Evolutionary conservation across 1,140 invertebrate genomes (phyloP), one percentile per base, ranked within the genome.

Genomic region (Penaeus japonicus): DNA sequence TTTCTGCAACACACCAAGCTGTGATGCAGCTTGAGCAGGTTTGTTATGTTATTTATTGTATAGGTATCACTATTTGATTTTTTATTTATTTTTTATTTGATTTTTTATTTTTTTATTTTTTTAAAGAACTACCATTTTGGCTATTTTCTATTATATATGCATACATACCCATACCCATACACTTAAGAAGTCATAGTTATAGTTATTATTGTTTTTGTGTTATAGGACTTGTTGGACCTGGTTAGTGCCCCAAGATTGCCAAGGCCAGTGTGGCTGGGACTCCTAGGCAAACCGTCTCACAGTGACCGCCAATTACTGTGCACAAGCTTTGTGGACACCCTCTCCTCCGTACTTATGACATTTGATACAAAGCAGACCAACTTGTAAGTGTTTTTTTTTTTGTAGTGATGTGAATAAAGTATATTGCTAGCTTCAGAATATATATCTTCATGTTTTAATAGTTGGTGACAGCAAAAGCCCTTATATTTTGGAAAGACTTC

Each of bases 311-410:
- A 62, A 30, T 39, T 53, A 1, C 78, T 85, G 22, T 85, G 59
- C 24, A 57, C 27, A 27, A 35, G 57, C 24, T 91, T 91, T 70
- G 92, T 91, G 32, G 92, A 91, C 84, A 92, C 92, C 62, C 90
- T 92, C 32, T 92, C 92, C 75, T 90, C 93, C 12, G 91, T 93
- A 12, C 92, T 91, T 59, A 92, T 92, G 81, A 82, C 90, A 32
- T 94, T 94, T 87, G 96, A 97, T 91, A 96, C 95, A 18, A 97
- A 97, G 92, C 93, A 94, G 90, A 96, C 96, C 47, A 96, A 96
- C 92, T 97, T 97, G 96, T 97, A 93, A 96, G 96, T 95, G 24
- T 53, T 20, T 32, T 91, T 81, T 84, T 73, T 73, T 73, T 73
- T 73, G 4, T 30, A n/a, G 27, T 27, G 30, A 73, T 73, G 20